Evolutionary conservation across 1,140 invertebrate genomes (phyloP).

Genomic region (Conopomorpha cramerella): DNA sequence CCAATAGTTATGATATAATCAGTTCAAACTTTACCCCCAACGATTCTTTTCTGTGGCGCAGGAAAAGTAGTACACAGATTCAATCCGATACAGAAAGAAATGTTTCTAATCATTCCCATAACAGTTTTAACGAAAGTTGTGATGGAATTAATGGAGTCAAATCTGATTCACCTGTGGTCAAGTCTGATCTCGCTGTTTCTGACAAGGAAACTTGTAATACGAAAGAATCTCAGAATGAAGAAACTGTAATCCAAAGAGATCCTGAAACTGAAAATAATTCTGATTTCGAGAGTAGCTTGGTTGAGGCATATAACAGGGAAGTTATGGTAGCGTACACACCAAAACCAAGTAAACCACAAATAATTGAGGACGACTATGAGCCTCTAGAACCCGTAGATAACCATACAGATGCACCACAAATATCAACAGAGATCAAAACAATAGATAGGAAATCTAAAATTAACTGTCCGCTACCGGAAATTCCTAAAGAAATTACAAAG

Average conservation of each 20-base stretch:
- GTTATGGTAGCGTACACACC: conserved; percentile 34
- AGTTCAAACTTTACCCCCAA: conserved; percentile 44
- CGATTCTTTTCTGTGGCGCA: conserved; percentile 54
- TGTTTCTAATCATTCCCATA: conserved; percentile 29
- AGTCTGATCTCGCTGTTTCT: no score
- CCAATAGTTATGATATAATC: conserved; percentile 29
- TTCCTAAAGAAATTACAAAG: conserved; percentile 26
- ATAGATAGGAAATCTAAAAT: conserved; percentile 36
- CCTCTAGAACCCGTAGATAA: conserved; percentile 34
- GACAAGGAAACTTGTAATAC: no score
- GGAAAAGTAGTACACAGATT: conserved; percentile 39
- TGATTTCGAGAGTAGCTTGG: conserved; percentile 46
- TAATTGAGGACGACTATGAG: conserved; percentile 51
- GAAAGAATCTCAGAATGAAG: conserved; percentile 21
- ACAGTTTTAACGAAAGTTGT: no score
- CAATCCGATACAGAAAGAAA: conserved; percentile 39
- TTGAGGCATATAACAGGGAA: conserved; percentile 52
- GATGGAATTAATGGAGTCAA: no score
- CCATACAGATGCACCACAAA: conserved; percentile 16
- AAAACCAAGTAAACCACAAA: conserved; percentile 23
- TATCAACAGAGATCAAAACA: conserved; percentile 31
- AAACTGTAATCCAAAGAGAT: conserved; percentile 8
- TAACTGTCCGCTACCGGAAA: conserved; percentile 55
- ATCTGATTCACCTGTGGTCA: no score
- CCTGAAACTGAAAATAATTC: conserved; percentile 19